phyloP scores from a whole-genome alignment of 2,888 invertebrate genomes.

The Halictus ligatus region DNA sequence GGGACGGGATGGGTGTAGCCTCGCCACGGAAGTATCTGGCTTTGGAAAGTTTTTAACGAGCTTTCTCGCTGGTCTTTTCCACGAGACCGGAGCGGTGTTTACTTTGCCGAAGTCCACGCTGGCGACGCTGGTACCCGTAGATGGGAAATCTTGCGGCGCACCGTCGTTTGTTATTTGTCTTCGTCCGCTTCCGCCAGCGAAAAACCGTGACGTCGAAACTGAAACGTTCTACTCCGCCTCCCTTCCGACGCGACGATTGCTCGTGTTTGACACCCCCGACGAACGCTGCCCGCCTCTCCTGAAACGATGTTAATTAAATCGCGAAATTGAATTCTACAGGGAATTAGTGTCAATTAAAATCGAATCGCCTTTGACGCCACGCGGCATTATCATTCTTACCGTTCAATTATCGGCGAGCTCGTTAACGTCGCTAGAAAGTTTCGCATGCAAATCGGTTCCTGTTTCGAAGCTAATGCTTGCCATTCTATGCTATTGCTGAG shows the following conservation, averaged over 20 bases:
- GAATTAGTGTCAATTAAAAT: constrained; percentile 63
- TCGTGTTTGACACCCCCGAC: constrained; percentile 14
- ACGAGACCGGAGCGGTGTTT: constrained; percentile 62
- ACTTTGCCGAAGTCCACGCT: constrained; percentile 60
- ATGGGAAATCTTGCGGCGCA: constrained; percentile 65
- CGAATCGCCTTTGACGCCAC: constrained; percentile 41
- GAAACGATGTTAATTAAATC: constrained; percentile 61
- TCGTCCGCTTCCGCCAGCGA: constrained; percentile 44
- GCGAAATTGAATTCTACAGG: constrained; percentile 57
- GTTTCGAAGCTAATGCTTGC: not conserved
- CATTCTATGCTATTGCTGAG: not conserved
- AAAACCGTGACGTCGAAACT: constrained; percentile 59
- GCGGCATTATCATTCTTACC: not conserved
- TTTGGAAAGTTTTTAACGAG: constrained; percentile 75
- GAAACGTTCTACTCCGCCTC: constrained; percentile 42
- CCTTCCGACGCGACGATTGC: not conserved
- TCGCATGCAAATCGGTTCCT: not conserved
- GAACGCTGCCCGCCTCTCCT: not conserved
- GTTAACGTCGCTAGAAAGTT: not conserved
- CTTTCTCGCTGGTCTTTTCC: constrained; percentile 71
- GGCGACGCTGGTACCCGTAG: constrained; percentile 72
- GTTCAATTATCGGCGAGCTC: constrained; percentile 19
- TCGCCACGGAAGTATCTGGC: constrained; percentile 63
- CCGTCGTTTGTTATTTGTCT: constrained; percentile 66
- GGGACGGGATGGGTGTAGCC: not conserved